Percentiles rank a stretch among this genome's conserved stretches.
phyloP scores from a whole-genome alignment of 2,113 vertebrate genomes.

The Oncorhynchus mykiss region DNA sequence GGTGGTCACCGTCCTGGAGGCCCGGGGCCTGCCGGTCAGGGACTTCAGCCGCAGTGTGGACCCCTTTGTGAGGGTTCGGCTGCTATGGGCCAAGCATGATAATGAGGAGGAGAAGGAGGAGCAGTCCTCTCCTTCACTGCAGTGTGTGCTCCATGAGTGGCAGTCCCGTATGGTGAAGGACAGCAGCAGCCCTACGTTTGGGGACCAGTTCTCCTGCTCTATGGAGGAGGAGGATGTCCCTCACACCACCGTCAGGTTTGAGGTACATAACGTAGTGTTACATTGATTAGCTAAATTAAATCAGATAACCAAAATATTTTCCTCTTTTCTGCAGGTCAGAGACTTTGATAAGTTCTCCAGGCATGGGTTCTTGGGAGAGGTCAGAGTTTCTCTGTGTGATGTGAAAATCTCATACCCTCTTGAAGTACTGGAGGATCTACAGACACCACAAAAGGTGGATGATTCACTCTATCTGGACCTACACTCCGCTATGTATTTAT shows the following conservation, averaged over 20 bases:
- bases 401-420: constrained; percentile 36
- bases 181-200: constrained; percentile 35
- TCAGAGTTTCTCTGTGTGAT: constrained; percentile 27
- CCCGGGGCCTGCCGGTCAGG: constrained; percentile 18
- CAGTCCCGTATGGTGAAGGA: constrained; percentile 40
- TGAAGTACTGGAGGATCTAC: constrained; percentile 44
- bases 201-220: constrained; percentile 41
- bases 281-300: too few species aligned
- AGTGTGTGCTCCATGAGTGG: constrained; percentile 26
- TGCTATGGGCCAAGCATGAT: constrained; percentile 26
- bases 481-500: not conserved
- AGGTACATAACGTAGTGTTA: constrained; percentile 19
- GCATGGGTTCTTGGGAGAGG: constrained; percentile 40
- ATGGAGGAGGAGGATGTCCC: constrained; percentile 24
- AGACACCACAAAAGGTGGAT: constrained; percentile 47
- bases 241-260: constrained; percentile 41
- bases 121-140: not conserved
- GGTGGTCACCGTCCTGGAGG: constrained; percentile 31
- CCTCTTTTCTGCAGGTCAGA: constrained; percentile 38
- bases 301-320: too few species aligned
- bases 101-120: not conserved
- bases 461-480: not conserved
- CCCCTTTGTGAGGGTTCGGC: constrained; percentile 6
- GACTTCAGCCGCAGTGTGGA: not conserved
- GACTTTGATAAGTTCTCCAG: constrained; percentile 55